These are phyloP conservation scores for Apantesis nais DNA, from an alignment of 2,888 invertebrate genomes.

Conservation along the genomic window DNA sequence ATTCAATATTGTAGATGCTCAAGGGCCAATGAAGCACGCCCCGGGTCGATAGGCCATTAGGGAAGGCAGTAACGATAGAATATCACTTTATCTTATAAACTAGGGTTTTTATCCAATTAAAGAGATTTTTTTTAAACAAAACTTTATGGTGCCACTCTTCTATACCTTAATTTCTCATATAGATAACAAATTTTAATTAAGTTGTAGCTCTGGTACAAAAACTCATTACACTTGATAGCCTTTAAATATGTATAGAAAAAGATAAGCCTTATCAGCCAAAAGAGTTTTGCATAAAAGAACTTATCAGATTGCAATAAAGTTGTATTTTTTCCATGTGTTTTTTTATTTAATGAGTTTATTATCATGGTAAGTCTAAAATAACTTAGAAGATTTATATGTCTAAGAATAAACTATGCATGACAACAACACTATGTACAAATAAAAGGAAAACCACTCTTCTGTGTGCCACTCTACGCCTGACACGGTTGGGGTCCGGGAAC, in stretches of 20 bases:
- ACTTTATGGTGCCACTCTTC: not conserved
- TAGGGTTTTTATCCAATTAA: not conserved
- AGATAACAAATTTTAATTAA: not conserved
- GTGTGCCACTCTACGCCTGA: no score
- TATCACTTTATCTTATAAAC: not conserved
- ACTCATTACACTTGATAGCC: not conserved
- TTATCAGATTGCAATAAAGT: not conserved
- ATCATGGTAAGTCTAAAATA: not conserved
- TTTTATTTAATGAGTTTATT: not conserved
- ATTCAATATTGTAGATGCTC: not conserved
- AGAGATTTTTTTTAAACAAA: not conserved
- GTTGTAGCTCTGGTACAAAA: not conserved
- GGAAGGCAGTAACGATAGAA: not conserved
- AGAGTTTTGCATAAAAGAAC: not conserved
- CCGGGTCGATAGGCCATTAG: not conserved
- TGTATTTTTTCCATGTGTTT: not conserved
- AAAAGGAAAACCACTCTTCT: no score
- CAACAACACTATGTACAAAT: no score
- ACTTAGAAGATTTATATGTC: no score
- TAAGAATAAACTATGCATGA: no score
- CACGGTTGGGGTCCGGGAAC: no score
- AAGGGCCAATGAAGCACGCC: not conserved
- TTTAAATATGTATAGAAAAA: not conserved
- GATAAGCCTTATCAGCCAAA: not conserved
- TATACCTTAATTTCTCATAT: not conserved